Conservation (phyloP, 1,140 invertebrate species). For the Lasioglossum albipes region DNA sequence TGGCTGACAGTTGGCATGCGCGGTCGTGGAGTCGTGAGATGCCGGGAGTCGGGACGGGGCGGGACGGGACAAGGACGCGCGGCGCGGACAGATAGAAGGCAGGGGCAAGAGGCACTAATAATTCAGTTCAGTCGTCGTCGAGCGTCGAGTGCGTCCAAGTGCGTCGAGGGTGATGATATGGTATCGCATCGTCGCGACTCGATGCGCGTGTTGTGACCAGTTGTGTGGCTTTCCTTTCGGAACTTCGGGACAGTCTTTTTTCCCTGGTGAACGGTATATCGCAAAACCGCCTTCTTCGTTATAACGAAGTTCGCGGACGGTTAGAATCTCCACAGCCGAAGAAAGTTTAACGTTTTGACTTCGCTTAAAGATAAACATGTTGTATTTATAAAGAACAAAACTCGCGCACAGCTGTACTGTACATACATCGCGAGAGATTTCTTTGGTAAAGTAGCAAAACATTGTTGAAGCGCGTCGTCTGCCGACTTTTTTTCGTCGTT, state of each 20-base stretch:
- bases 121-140: neutral
- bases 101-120: neutral
- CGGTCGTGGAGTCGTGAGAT: neutral
- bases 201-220: too few relatives aligned
- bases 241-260: too few relatives aligned
- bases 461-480: neutral
- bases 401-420: neutral
- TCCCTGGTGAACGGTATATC: neutral
- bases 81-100: neutral
- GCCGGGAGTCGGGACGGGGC: too few relatives aligned
- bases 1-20: neutral
- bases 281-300: too few relatives aligned
- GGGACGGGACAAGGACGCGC: conserved; percentile 5
- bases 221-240: neutral
- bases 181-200: neutral
- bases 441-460: neutral
- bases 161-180: neutral
- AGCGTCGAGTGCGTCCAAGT: neutral
- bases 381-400: neutral
- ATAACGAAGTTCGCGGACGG: neutral
- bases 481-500: neutral
- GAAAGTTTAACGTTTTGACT: neutral
- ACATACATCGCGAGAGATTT: neutral
- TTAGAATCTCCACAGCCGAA: neutral
- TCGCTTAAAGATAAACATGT: neutral